Conservation (phyloP, 2,113 vertebrate species). For the Myotis brandtii region DNA sequence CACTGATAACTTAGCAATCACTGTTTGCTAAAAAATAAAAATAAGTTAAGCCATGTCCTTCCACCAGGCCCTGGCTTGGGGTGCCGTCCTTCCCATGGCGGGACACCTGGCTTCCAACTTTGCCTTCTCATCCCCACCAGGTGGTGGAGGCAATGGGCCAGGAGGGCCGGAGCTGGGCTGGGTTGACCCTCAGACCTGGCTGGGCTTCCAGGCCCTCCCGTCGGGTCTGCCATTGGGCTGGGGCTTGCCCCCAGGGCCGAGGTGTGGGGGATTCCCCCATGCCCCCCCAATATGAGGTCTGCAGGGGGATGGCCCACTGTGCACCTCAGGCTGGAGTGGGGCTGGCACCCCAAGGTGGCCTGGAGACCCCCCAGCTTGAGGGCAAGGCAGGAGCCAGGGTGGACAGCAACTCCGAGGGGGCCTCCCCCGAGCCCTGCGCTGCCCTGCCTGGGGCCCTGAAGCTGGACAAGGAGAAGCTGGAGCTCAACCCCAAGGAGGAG, state of each 20-base stretch:
- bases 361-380: no score
- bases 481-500: no score
- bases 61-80: constrained; percentile 65
- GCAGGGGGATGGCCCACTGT: no score
- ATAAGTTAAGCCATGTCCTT: neutral
- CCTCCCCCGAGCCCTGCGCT: no score
- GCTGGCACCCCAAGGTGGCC: no score
- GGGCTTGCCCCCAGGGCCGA: constrained; percentile 25
- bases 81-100: constrained; percentile 39
- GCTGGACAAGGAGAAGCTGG: no score
- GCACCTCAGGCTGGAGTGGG: no score
- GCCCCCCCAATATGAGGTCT: no score
- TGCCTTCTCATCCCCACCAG: constrained; percentile 74
- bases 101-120: constrained; percentile 38
- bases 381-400: no score
- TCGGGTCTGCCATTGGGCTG: constrained; percentile 59
- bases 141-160: constrained; percentile 68
- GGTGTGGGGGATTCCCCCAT: neutral
- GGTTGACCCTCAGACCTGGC: constrained; percentile 75
- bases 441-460: no score
- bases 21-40: no score
- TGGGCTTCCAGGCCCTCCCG: constrained; percentile 68
- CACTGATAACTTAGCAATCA: neutral
- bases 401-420: no score
- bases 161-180: constrained; percentile 66